Evolutionary conservation across 2,888 invertebrate genomes (phyloP), one percentile per base, ranked within the genome.

Genomic region (Spisula subtruncata): DNA sequence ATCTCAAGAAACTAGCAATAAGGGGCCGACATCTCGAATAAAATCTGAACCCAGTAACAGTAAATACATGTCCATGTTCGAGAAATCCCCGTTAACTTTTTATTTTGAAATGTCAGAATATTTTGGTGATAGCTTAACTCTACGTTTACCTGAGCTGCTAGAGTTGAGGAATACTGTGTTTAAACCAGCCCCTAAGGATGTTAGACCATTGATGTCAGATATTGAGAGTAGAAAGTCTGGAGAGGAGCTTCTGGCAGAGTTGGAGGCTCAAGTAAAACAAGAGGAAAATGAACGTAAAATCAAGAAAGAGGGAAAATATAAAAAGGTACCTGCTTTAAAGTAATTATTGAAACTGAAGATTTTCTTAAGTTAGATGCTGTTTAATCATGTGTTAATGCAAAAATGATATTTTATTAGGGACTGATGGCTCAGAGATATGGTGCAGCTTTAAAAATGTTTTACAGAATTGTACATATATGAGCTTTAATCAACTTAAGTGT

Each of bases 111-210:
- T 96, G 93, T 95, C 95, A 81, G 96, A 96, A 85, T 96, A 94
- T 89, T 97, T 96, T 94, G 97, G 97, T 32, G 97, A 97, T 89
- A 93, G 95, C 87, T 91, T 97, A 46, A 90, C 95, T 0, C 91
- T 94, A 20, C 92, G 94, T 25, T 91, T 97, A 48, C 96, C 96
- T 0, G 88, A 94, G 46, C 66, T 95, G 16, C 90, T 94, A 41
- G 90, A 93, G 89, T 82, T 93, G 20, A 93, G 90, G 81, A 87
- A 85, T 35, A 89, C 89, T 51, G 94, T 95, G 48, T 95, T 95
- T 85, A 92, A 91, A 75, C 93, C 94, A 14, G 85, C 91, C 56
- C 93, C 93, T 66, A 90, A 89, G 60, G 94, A 95, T 12, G 86
- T 92, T 18, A 83, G 91, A 12, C 92, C 96, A 12, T 93, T 91